A percentile compares a stretch with the other conserved stretches of the same genome.
These are phyloP conservation scores for Drosophila mimica DNA, from an alignment of 2,888 invertebrate species.

Conservation along the genomic window DNA sequence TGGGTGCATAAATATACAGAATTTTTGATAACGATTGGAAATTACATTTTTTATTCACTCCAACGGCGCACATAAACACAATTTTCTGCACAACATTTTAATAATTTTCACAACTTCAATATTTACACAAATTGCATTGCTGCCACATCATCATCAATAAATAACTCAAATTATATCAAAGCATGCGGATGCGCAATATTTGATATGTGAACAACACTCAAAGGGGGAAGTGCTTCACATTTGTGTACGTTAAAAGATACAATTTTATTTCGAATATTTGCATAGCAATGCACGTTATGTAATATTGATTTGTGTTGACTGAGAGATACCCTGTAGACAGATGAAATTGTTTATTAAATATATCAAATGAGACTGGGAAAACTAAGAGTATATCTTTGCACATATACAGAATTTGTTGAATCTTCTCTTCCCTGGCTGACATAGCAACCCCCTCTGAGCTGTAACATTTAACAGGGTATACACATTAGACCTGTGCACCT, in stretches of 20 bases:
- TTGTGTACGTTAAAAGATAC: conserved; percentile 1
- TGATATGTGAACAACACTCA: conserved; percentile 39
- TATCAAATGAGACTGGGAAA: neutral
- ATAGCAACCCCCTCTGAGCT: neutral
- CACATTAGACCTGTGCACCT: neutral
- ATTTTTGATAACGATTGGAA: conserved; percentile 33
- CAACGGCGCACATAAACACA: conserved; percentile 65
- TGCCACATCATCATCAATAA: conserved; percentile 30
- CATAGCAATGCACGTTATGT: neutral
- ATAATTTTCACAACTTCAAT: conserved; percentile 53
- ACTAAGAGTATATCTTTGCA: neutral
- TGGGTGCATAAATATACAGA: neutral
- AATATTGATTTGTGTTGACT: neutral
- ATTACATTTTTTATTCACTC: conserved; percentile 47
- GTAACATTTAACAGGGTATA: neutral
- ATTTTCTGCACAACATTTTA: conserved; percentile 39
- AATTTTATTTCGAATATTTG: conserved; percentile 29
- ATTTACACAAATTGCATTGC: conserved; percentile 48
- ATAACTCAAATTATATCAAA: conserved; percentile 43
- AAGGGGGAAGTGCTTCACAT: conserved; percentile 6
- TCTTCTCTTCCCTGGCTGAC: neutral
- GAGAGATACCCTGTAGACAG: neutral
- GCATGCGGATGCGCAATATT: conserved; percentile 51
- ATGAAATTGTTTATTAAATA: neutral
- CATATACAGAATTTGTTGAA: neutral